Percentiles rank a stretch among this genome's conserved stretches.
phyloP scores from a whole-genome alignment of 2,888 invertebrate species.

The Auanema sp. region DNA sequence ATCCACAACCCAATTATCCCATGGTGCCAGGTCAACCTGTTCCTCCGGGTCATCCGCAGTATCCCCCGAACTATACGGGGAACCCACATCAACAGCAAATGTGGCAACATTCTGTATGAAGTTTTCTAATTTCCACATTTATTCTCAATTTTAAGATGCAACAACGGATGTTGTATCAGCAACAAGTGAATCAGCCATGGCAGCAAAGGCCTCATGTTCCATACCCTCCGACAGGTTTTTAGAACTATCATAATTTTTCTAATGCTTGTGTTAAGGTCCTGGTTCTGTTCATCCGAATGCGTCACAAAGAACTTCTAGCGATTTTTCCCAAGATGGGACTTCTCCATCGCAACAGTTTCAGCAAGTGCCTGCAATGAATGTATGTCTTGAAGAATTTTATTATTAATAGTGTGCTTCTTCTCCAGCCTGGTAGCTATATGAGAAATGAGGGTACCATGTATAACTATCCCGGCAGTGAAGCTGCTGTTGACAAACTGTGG shows the following conservation, averaged over 20 bases:
- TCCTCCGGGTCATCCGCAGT: not conserved
- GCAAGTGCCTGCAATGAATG: not conserved
- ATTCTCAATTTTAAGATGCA: slow-evolving; percentile 3
- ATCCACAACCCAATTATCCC: slow-evolving; percentile 16
- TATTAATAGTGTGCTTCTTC: not conserved
- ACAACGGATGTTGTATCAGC: slow-evolving; percentile 22
- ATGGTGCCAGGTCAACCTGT: slow-evolving; percentile 25
- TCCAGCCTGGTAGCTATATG: too few species aligned
- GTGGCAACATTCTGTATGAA: slow-evolving; percentile 12
- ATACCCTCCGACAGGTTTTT: slow-evolving; percentile 25
- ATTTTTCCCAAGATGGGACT: slow-evolving; percentile 13
- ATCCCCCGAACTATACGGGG: slow-evolving; percentile 14
- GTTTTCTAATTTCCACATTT: not conserved
- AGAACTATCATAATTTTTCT: too few species aligned
- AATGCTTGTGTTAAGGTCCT: slow-evolving; percentile 8
- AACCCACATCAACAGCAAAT: slow-evolving; percentile 21
- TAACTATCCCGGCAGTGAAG: too few species aligned
- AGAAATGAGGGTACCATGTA: too few species aligned
- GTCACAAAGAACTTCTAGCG: slow-evolving; percentile 18
- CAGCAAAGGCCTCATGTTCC: slow-evolving; percentile 26
- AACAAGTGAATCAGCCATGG: slow-evolving; percentile 26
- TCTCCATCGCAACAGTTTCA: slow-evolving; percentile 16
- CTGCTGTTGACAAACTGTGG: too few species aligned
- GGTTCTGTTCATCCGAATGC: slow-evolving; percentile 16
- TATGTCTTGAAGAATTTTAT: not conserved